Evolutionary conservation across 2,113 vertebrate genomes (phyloP).

Genomic region (Glaucomys volans): DNA sequence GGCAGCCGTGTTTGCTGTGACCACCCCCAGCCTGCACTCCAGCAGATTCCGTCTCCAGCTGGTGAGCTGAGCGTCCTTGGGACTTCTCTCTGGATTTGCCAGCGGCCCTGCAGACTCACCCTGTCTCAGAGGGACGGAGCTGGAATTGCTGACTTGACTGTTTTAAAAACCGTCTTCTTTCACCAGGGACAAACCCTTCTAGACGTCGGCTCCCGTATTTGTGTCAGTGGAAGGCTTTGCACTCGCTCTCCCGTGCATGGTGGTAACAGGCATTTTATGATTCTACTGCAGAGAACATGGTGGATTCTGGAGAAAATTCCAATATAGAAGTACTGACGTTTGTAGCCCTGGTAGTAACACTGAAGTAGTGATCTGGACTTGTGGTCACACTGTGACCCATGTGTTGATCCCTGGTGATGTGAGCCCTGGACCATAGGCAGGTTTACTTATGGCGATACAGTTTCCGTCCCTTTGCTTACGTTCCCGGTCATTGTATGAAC

Average conservation of each 20-base stretch:
- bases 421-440: neutral
- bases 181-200: neutral
- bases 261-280: neutral
- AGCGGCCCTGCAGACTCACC: neutral
- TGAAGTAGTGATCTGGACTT: neutral
- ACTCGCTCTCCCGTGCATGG: neutral
- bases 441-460: neutral
- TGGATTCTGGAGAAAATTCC: neutral
- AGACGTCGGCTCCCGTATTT: neutral
- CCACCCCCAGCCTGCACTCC: neutral
- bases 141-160: neutral
- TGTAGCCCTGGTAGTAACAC: neutral
- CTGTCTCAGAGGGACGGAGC: neutral
- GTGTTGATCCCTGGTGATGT: neutral
- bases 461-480: neutral
- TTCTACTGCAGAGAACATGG: slow-evolving; percentile 13
- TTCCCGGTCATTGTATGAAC: neutral
- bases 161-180: neutral
- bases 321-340: neutral
- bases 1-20: neutral
- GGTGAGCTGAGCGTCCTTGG: neutral
- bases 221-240: neutral
- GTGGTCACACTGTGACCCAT: neutral
- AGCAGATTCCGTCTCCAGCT: neutral
- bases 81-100: neutral